Conservation (phyloP, 2,113 vertebrate species). For the Picathartes gymnocephalus region DNA sequence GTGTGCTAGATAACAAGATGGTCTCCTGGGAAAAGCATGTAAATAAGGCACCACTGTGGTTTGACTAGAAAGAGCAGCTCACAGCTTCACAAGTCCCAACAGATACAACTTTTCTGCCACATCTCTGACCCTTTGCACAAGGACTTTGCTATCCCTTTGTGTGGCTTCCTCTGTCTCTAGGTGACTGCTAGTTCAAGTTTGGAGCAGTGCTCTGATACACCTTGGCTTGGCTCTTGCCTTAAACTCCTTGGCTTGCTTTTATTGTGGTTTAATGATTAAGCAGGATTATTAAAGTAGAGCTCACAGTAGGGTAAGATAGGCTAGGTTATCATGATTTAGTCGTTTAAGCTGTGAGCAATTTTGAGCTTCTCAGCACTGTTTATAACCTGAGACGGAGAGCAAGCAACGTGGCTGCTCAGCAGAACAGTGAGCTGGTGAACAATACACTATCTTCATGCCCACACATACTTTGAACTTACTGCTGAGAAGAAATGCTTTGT, state of each 20-base stretch:
- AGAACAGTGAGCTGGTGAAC: constrained; percentile 36
- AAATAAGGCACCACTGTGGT: background rate
- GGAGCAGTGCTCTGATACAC: background rate
- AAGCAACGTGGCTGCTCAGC: constrained; percentile 11
- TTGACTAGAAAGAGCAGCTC: background rate
- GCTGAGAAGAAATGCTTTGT: constrained; percentile 55
- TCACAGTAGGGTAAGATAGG: constrained; percentile 15
- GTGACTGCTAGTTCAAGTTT: background rate
- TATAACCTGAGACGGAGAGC: constrained; percentile 25
- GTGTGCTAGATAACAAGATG: background rate
- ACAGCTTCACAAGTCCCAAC: background rate
- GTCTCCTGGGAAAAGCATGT: background rate
- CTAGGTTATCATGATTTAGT: constrained; percentile 4
- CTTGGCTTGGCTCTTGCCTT: background rate
- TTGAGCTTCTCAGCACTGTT: constrained; percentile 30
- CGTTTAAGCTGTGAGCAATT: constrained; percentile 17
- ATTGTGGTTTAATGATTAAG: constrained; percentile 50
- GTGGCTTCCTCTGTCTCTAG: background rate
- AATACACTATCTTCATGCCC: constrained; percentile 54
- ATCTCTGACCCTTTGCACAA: background rate
- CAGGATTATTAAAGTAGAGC: constrained; percentile 40
- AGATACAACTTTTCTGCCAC: background rate
- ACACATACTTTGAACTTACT: constrained; percentile 40
- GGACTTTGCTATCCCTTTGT: background rate
- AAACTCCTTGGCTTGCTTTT: constrained; percentile 9